phyloP scores from a whole-genome alignment of 2,113 vertebrate species.

The Rhinopomastus cyanomelas region DNA sequence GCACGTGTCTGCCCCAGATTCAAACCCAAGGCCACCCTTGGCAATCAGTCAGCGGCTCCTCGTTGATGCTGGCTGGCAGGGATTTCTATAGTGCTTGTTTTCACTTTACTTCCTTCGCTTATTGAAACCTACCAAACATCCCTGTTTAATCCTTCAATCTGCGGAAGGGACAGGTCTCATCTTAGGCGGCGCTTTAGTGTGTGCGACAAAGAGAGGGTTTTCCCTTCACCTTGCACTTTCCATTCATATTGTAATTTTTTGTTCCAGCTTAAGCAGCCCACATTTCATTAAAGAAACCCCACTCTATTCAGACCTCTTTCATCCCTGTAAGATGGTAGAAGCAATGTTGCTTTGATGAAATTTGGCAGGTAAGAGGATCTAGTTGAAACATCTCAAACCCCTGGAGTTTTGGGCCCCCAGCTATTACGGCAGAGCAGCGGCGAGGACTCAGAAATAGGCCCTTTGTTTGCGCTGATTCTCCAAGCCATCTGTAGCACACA shows the following conservation, averaged over 20 bases:
- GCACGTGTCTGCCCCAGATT: conserved; percentile 23
- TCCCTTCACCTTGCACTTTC: conserved; percentile 48
- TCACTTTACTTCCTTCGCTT: conserved; percentile 40
- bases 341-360: conserved; percentile 54
- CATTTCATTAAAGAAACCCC: conserved; percentile 21
- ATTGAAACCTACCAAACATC: conserved; percentile 25
- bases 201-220: conserved; percentile 29
- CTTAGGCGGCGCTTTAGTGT: not conserved
- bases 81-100: conserved; percentile 54
- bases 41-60: conserved; percentile 52
- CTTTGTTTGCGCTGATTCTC: conserved; percentile 67
- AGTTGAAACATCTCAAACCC: conserved; percentile 63
- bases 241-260: conserved; percentile 61
- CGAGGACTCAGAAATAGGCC: conserved; percentile 61
- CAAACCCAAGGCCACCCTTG: conserved; percentile 31
- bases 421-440: conserved; percentile 56
- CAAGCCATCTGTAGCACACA: conserved; percentile 65
- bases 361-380: conserved; percentile 64
- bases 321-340: conserved; percentile 58
- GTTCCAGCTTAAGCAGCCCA: conserved; percentile 29
- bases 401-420: conserved; percentile 62
- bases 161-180: conserved; percentile 24
- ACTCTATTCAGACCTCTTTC: conserved; percentile 42
- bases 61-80: conserved; percentile 49
- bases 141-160: conserved; percentile 27